Percentiles rank a stretch among this genome's conserved stretches.
Evolutionary conservation across 2,888 invertebrate species (phyloP).

Genomic region (Chorisops tibialis): DNA sequence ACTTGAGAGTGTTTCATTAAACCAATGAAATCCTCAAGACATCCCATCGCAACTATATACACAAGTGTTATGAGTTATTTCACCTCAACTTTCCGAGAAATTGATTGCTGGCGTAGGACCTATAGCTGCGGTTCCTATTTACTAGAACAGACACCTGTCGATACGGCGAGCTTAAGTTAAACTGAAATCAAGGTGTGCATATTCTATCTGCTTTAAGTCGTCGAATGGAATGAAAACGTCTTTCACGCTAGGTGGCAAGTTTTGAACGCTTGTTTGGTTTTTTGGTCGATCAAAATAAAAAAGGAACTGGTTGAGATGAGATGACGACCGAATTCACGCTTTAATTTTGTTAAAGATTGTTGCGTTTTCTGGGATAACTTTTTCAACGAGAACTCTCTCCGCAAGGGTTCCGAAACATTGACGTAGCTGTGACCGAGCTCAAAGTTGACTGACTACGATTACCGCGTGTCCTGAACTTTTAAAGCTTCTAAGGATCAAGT

Average conservation of each 20-base stretch:
- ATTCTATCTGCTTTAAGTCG: background rate
- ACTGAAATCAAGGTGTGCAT: slow-evolving; percentile 4
- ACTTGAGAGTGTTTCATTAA: slow-evolving; percentile 22
- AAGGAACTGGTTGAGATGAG: slow-evolving; percentile 4
- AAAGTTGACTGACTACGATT: slow-evolving; percentile 43
- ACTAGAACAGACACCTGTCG: slow-evolving; percentile 21
- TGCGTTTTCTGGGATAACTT: background rate
- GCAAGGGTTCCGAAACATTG: background rate
- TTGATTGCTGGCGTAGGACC: no score
- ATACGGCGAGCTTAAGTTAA: slow-evolving; percentile 13
- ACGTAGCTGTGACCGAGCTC: slow-evolving; percentile 34
- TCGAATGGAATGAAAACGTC: background rate
- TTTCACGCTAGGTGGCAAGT: background rate
- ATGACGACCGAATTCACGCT: background rate
- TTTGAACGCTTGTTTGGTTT: background rate
- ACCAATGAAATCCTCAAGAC: slow-evolving; percentile 15
- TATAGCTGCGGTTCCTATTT: background rate
- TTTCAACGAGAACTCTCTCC: background rate
- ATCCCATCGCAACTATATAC: slow-evolving; percentile 11
- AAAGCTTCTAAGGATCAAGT: slow-evolving; percentile 36
- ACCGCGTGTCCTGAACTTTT: slow-evolving; percentile 50
- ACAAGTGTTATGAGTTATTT: slow-evolving; percentile 13
- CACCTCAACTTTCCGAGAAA: background rate
- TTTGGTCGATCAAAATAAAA: slow-evolving; percentile 7
- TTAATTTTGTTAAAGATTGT: background rate